A percentile compares a stretch with the other conserved stretches of the same genome.
Conservation (phyloP, 2,797 vertebrate species). For the Lemur catta region DNA sequence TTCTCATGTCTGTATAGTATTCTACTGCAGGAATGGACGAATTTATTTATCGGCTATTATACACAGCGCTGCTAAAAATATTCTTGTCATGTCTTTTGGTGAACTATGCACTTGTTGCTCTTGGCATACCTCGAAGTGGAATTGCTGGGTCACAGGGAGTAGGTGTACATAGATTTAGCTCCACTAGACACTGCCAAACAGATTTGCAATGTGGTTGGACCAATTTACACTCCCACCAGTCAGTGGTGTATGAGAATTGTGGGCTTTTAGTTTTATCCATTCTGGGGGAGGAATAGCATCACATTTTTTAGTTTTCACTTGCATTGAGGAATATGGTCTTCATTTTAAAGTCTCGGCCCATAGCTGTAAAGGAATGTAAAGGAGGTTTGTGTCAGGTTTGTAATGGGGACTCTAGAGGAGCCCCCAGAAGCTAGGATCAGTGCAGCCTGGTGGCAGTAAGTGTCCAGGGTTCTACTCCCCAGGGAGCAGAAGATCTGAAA, state of each 20-base stretch:
- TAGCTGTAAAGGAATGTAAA: not conserved
- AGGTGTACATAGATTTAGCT: not conserved
- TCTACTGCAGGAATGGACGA: not conserved
- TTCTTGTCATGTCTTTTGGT: not conserved
- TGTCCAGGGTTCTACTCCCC: not conserved
- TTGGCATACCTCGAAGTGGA: not conserved
- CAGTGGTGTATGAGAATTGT: too few relatives aligned
- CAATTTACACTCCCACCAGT: not conserved
- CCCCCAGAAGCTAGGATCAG: not conserved
- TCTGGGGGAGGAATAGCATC: not conserved
- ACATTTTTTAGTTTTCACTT: not conserved
- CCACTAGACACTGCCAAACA: not conserved
- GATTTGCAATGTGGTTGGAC: not conserved
- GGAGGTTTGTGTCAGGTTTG: not conserved
- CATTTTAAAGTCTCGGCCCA: not conserved
- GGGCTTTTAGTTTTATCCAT: not conserved
- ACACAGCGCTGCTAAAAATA: not conserved
- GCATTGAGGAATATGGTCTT: not conserved
- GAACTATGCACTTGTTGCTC: not conserved
- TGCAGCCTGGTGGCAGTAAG: not conserved
- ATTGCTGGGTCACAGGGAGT: not conserved
- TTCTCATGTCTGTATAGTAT: not conserved
- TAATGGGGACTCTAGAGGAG: not conserved
- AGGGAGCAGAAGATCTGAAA: not conserved
- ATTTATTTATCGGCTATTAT: not conserved